Base-by-base conservation (phyloP, 2,888 invertebrate genomes). In the Parelbella ahira region DNA sequence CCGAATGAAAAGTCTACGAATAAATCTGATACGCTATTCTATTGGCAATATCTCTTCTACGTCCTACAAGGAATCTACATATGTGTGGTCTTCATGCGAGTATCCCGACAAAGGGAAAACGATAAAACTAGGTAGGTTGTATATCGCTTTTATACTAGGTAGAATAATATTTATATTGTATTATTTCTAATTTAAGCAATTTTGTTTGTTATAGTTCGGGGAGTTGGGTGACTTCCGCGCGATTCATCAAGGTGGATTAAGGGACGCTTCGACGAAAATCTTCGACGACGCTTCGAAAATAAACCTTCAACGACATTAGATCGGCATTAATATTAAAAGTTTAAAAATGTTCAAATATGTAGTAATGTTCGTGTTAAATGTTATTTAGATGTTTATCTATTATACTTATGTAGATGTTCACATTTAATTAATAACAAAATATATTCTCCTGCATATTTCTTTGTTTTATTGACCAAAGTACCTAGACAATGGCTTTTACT, bases 1-100 rank as follows among this genome's bases (percentile, higher is more conserved):
- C 2, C 2, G 2, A 6, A 20, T 20, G 3, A 11, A 11, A 25
- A 4, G 2, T 25, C 25, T 11, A 25, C n/a, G 11, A 19, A 10
- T 7, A 4, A 30, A 10, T 24, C 10, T n/a, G 15, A 3, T 4
- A 5, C 21, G 8, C n/a, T 25, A 3, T 27, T 27, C 4, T 15
- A 59, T 43, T 80, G 76, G 82, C 70, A 74, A 51, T 66, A 69
- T 37, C 25, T 77, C n/a, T 59, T 84, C 30, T 82, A 78, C 48
- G 64, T 70, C 6, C 27, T 84, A 34, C 83, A 84, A 60, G 75
- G 57, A 5, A 60, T 75, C 25, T 86, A 86, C 47, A 42, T 83
- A 11, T 64, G 71, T 45, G 60, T 69, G 2, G 48, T 83, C 2
- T 39, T 82, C 20, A 49, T 65, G 41, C 72, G 79, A 42, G 50